phyloP scores from a whole-genome alignment of 2,797 vertebrate species.

The Sebastes trivittatus region DNA sequence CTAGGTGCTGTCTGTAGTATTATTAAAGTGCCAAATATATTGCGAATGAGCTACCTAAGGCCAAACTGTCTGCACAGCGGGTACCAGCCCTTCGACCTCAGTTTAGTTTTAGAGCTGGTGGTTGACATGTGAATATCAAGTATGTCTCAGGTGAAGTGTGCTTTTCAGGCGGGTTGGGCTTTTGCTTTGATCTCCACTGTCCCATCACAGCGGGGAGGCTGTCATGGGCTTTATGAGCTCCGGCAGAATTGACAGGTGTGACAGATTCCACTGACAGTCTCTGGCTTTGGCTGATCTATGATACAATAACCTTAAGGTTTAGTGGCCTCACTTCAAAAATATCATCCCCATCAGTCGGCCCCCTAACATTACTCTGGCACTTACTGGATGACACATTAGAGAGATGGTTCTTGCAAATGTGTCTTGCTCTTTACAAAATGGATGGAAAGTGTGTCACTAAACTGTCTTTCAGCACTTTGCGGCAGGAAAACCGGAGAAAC shows the following conservation, averaged over 20 bases:
- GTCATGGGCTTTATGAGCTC: slow-evolving; percentile 50
- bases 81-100: background rate
- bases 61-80: background rate
- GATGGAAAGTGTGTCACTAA: slow-evolving; percentile 8
- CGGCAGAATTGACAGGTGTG: slow-evolving; percentile 58
- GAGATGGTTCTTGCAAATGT: slow-evolving; percentile 16
- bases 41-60: slow-evolving; percentile 1
- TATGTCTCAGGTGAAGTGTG: slow-evolving; percentile 46
- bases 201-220: slow-evolving; percentile 46
- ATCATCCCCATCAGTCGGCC: slow-evolving; percentile 30
- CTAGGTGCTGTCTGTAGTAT: background rate
- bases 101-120: slow-evolving; percentile 9
- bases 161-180: slow-evolving; percentile 23
- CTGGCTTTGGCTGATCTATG: slow-evolving; percentile 50
- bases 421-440: slow-evolving; percentile 12
- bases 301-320: slow-evolving; percentile 57
- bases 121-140: slow-evolving; percentile 32
- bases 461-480: background rate
- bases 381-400: slow-evolving; percentile 6
- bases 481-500: background rate
- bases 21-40: slow-evolving; percentile 1
- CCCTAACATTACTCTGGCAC: slow-evolving; percentile 22
- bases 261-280: slow-evolving; percentile 60
- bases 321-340: slow-evolving; percentile 46
- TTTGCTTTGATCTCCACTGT: slow-evolving; percentile 47